Evolutionary conservation across 2,797 vertebrate species (phyloP), one percentile per base, ranked within the genome.

Genomic region (Neosilurus mollespiculum): DNA sequence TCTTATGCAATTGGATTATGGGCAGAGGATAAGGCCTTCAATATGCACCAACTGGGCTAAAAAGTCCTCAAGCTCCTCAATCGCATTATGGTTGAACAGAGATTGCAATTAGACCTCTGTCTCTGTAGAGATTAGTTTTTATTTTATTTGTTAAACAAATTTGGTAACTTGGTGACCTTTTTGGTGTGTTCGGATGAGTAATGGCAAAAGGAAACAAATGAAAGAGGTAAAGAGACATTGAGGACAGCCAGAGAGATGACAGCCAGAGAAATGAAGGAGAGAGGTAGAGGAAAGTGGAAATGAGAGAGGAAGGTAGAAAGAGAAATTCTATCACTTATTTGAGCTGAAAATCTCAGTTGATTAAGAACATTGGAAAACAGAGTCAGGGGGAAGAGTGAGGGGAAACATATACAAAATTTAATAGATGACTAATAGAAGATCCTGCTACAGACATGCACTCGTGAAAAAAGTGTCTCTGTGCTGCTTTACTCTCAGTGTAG

Each of bases 121-220:
- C 93, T 93, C 86, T 87, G 77, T 79, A 89, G 86, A 88, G 86
- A 22, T 84, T 86, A 51, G 70, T 72, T 89, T 91, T 93, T 92
- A 90, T 94, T 95, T 90, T 89, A 93, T 94, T 94, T 88, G 91
- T 89, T 92, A 91, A 95, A 93, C 91, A 94, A 92, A 94, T 95
- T 93, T 91, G 87, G 91, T 93, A 90, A 92, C 90, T 92, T 93
- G 8, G 4, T 94, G 93, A 94, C 92, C 93, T 95, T 95, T 95
- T 90, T 37, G 82, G 81, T 72, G 61, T 81, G 82, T 82, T 77
- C 81, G 43, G 37, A 51, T 64, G 37, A 51, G 59, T 78, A 64
- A 64, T 30, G 51, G 37, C n/a, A 51, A 64, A 78, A 24, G 15
- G 37, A 37, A 18, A 26, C n/a, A 64, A 78, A 78, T 86, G 81